Evolutionary conservation across 2,113 vertebrate genomes (phyloP).

Genomic region (Numida meleagris): DNA sequence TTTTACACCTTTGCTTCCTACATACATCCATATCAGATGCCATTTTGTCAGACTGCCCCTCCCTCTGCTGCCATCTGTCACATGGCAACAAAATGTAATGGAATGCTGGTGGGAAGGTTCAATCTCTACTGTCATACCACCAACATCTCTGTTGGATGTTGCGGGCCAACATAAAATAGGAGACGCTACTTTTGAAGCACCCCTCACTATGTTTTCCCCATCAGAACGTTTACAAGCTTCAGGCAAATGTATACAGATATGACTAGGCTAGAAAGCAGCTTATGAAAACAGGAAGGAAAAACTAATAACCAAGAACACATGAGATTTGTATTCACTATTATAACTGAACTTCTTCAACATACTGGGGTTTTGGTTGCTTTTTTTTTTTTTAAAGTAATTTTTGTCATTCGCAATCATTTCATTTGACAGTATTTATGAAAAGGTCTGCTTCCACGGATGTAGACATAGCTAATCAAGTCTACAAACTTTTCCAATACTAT

Average conservation of each 20-base stretch:
- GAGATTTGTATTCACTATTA: background rate
- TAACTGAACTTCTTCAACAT: background rate
- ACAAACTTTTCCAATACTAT: background rate
- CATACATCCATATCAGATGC: too few relatives aligned
- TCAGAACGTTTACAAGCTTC: background rate
- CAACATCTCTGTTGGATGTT: too few relatives aligned
- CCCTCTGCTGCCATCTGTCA: too few relatives aligned
- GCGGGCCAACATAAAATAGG: too few relatives aligned
- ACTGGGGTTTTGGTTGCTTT: background rate
- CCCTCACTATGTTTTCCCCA: background rate
- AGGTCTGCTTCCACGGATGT: fast-evolving
- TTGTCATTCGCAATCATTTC: background rate
- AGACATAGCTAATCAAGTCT: background rate
- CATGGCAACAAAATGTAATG: too few relatives aligned
- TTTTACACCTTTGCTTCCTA: too few relatives aligned
- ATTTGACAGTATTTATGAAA: background rate
- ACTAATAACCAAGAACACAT: background rate
- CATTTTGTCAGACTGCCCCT: too few relatives aligned
- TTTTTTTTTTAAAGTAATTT: background rate
- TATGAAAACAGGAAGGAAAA: background rate
- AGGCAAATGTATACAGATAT: background rate
- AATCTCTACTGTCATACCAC: too few relatives aligned
- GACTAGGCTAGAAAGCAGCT: background rate
- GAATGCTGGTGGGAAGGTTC: too few relatives aligned
- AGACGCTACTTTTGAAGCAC: background rate